Conservation (phyloP, 2,113 vertebrate genomes). For the Catharus minimus region DNA sequence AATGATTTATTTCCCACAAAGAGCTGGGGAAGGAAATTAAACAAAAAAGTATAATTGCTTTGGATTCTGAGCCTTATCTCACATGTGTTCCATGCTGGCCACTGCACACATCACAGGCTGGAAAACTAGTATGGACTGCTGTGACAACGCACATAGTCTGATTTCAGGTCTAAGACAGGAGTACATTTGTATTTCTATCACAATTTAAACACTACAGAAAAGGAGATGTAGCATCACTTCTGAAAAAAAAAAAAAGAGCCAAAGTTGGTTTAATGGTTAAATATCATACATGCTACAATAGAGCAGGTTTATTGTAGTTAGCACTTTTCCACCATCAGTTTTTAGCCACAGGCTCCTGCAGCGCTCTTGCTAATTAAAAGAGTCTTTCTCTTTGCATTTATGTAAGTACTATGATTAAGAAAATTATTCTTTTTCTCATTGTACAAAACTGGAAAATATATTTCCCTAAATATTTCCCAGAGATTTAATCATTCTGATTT, state of each 20-base stretch:
- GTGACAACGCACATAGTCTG: neutral
- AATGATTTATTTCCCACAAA: neutral
- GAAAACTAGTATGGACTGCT: neutral
- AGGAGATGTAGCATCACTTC: neutral
- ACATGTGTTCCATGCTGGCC: neutral
- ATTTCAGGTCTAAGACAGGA: neutral
- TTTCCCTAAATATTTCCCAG: neutral
- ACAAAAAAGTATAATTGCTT: neutral
- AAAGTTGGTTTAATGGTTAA: neutral
- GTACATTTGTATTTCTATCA: neutral
- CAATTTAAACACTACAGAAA: neutral
- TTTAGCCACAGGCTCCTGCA: neutral
- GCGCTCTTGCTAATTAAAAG: neutral
- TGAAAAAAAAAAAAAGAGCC: neutral
- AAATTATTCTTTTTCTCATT: neutral
- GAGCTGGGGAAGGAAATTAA: neutral
- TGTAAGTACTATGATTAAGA: neutral
- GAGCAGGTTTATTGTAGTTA: neutral
- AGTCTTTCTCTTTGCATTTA: neutral
- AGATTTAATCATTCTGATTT: neutral
- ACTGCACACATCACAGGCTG: neutral
- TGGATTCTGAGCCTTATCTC: neutral
- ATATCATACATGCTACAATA: neutral
- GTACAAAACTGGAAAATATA: neutral
- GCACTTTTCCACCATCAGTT: neutral